Conservation (phyloP, 2,888 invertebrate genomes). For the Cheilosia scutellata region DNA sequence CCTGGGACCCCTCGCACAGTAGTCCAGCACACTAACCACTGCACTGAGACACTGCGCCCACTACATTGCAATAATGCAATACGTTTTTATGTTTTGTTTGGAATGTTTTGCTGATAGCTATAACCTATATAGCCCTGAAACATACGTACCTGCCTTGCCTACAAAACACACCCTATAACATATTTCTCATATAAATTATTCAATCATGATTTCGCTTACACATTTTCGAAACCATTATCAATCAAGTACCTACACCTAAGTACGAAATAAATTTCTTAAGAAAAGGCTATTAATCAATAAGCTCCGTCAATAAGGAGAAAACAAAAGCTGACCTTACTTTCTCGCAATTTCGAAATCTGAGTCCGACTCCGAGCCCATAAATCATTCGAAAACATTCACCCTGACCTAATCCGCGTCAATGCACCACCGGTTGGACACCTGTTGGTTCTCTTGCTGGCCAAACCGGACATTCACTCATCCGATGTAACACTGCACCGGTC, state of each 20-base stretch:
- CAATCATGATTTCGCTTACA: slow-evolving; percentile 11
- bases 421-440: slow-evolving; percentile 60
- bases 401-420: slow-evolving; percentile 59
- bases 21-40: too few species aligned
- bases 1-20: too few species aligned
- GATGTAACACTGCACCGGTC: slow-evolving; percentile 46
- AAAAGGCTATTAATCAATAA: slow-evolving; percentile 26
- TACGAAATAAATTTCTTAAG: neutral
- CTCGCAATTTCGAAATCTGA: slow-evolving; percentile 35
- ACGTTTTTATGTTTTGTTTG: too few species aligned
- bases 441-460: too few species aligned
- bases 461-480: slow-evolving; percentile 72
- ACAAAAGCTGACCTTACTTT: slow-evolving; percentile 47
- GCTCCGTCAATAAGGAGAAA: neutral
- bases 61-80: too few species aligned
- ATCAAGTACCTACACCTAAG: slow-evolving; percentile 6
- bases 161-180: too few species aligned
- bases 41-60: too few species aligned
- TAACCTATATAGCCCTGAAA: too few species aligned
- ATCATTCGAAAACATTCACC: slow-evolving; percentile 62
- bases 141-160: too few species aligned
- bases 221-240: slow-evolving; percentile 8
- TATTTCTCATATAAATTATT: slow-evolving; percentile 18
- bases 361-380: slow-evolving; percentile 18
- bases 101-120: too few species aligned